Base-by-base conservation (phyloP, 1,140 invertebrate species). In the Lasaia peninsularis region DNA sequence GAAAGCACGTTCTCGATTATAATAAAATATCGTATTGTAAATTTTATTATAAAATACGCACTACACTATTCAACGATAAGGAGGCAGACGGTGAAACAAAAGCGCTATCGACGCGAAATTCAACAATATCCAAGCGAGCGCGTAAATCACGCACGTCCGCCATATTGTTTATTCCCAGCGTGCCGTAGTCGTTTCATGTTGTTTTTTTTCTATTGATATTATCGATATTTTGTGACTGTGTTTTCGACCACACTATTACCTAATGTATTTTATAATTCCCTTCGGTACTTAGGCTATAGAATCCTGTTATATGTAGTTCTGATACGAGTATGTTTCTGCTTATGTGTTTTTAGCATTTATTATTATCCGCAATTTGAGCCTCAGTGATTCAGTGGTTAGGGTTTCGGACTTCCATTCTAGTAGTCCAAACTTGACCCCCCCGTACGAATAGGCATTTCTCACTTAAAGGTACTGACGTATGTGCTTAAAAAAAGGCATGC, bases 71-170 rank as follows among this genome's bases (percentile, higher is more conserved):
- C 52, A 56, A 58, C 75, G 83, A 86, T 86, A 86, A 84, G 80
- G 71, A 81, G 68, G 69, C 71, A 78, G 69, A 81, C 83, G 80
- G 75, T 69, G 70, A 78, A 86, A 86, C 80, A 83, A 86, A 84
- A 83, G 80, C 80, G 68, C 61, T 84, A 84, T 86, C 80, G 80
- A 83, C 71, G 75, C 72, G 80, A 75, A 82, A 81, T 83, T 84
- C 79, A 81, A 83, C 82, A 76, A 75, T 74, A 81, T 79, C 72
- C 71, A 65, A 65, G 67, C 71, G 65, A 56, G 66, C 69, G 79
- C 79, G 82, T 86, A 86, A 86, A 86, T 86, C 82, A 86, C 78
- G 65, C 65, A 63, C 60, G 69, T 65, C 71, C 63, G 65, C 73
- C 71, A 69, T 79, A 80, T 83, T 83, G 80, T 83, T 78, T 78